Evolutionary conservation across 2,888 invertebrate genomes (phyloP), one percentile per base, ranked within the genome.

Genomic region (Thecocarcelia acutangulata): DNA sequence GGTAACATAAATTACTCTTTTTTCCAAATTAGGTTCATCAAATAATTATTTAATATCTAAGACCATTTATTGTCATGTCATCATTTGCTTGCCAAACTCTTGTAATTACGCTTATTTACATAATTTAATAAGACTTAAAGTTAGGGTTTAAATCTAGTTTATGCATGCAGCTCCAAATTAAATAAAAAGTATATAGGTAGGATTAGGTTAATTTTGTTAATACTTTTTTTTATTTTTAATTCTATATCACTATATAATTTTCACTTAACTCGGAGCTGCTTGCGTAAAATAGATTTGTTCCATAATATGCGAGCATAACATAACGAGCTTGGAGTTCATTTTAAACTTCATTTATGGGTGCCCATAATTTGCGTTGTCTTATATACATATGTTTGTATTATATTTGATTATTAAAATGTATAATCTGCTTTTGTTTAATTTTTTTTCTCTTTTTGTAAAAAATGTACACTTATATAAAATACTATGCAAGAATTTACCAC

Each of bases 1-100:
- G 87, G 88, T 89, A 59, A 83, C 58, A 48, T 44, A 42, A 17
- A 3, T 5, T 64, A n/a, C n/a, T 15, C 11, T 4, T 15, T 13
- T 17, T 17, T 12, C 13, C 9, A 12, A n/a, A 21, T 21, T 48
- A 13, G n/a, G 13, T 33, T 12, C 17, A 11, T 24, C 9, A n/a
- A 24, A 4, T 0, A 13, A 17, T 28, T 13, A 24, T 44, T 33
- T 37, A 40, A 48, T 56, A 33, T 15, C 40, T 48, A 15, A 9
- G 21, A 40, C 46, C 56, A 73, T 52, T 52, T 42, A 28, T 44
- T 17, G 19, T 52, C 15, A 0, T 5, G 33, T 8, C 33, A 8
- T 1, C 5, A 33, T 33, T 3, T 33, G 9, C 8, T 68, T n/a
- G 17, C 15, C 21, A 11, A 50, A 11, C 8, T n/a, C n/a, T 24